These are phyloP conservation scores for Paracentrotus lividus DNA, from an alignment of 53 echinoderm and acorn worm species.

Conservation along the genomic window DNA sequence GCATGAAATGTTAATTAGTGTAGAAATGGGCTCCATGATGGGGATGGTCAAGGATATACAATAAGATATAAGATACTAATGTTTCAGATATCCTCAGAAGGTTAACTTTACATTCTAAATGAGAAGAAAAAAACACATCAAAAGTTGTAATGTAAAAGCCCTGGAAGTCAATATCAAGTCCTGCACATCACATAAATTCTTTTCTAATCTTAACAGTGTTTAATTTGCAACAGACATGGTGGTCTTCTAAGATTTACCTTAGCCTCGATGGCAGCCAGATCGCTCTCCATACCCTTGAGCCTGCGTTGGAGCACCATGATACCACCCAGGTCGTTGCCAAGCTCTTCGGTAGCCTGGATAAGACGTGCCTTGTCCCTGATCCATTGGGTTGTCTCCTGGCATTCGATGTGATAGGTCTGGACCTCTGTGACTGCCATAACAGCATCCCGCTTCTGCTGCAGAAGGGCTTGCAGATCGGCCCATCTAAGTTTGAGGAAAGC, in stretches of 20 bases:
- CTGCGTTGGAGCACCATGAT: slow-evolving; percentile 97
- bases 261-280: slow-evolving; percentile 96
- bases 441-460: slow-evolving; percentile 91
- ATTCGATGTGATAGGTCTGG: slow-evolving; percentile 98
- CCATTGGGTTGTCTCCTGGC: slow-evolving; percentile 98
- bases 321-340: slow-evolving; percentile 94
- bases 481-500: slow-evolving; percentile 70
- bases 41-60: not conserved
- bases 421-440: slow-evolving; percentile 89
- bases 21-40: not conserved
- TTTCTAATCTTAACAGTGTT: too few relatives aligned
- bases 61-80: not conserved
- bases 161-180: not conserved
- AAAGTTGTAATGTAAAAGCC: not conserved
- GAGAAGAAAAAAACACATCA: not conserved
- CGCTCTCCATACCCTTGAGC: slow-evolving; percentile 98
- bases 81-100: not conserved
- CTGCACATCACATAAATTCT: not conserved
- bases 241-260: slow-evolving; percentile 73
- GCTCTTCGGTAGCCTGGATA: slow-evolving; percentile 93
- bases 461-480: slow-evolving; percentile 83
- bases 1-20: not conserved
- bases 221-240: not conserved
- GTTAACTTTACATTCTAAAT: not conserved
- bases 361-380: slow-evolving; percentile 97